Percentiles rank a stretch among this genome's conserved stretches.
These are phyloP conservation scores for Nycticebus coucang DNA, from an alignment of 2,113 vertebrate species.

Conservation along the genomic window DNA sequence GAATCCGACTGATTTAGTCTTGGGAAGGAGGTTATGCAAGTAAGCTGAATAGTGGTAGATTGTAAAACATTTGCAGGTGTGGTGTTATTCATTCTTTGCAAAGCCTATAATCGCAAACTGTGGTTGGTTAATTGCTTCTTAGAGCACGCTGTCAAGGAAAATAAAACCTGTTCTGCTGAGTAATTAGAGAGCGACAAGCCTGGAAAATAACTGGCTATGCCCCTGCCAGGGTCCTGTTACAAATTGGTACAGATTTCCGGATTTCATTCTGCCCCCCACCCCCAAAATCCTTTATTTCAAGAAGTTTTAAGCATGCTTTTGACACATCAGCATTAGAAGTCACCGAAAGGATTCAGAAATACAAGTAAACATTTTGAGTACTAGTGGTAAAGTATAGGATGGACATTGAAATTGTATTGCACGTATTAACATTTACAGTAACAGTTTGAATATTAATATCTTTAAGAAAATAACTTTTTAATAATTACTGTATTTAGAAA, in stretches of 20 bases:
- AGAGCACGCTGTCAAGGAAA: neutral
- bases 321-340: neutral
- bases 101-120: neutral
- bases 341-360: neutral
- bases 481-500: neutral
- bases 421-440: neutral
- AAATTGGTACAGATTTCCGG: neutral
- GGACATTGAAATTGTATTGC: neutral
- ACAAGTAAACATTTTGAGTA: neutral
- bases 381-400: neutral
- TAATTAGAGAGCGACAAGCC: neutral
- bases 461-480: conserved; percentile 5
- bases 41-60: neutral
- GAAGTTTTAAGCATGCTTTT: neutral
- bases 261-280: neutral
- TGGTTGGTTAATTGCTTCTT: neutral
- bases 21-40: conserved; percentile 14
- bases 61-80: neutral
- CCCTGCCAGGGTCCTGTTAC: neutral
- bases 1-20: neutral
- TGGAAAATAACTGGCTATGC: neutral
- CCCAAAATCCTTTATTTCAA: neutral
- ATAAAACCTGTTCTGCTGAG: neutral
- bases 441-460: conserved; percentile 25
- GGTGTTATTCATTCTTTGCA: neutral